Percentiles rank a stretch among this genome's conserved stretches.
phyloP scores from a whole-genome alignment of 1,140 invertebrate genomes.

The Paralvinella palmiformis region DNA sequence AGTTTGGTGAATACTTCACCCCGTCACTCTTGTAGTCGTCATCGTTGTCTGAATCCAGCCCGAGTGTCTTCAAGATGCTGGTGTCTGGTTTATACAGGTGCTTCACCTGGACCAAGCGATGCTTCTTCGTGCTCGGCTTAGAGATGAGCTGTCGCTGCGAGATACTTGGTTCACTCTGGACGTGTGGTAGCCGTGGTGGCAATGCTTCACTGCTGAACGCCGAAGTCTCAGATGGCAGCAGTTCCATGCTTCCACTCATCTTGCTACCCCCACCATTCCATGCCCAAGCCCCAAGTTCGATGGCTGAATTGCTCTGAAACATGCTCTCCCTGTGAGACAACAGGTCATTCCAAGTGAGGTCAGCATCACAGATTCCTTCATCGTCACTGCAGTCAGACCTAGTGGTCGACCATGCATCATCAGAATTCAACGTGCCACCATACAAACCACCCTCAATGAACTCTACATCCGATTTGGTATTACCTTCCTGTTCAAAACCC shows the following conservation, averaged over 20 bases:
- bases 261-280: too few species aligned
- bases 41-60: background rate
- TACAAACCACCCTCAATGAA: conserved; percentile 18
- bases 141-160: background rate
- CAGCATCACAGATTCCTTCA: background rate
- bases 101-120: background rate
- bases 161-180: background rate
- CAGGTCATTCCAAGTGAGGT: background rate
- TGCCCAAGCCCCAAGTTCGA: background rate
- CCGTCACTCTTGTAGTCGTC: background rate
- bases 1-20: background rate
- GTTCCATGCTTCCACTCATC: background rate
- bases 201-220: background rate
- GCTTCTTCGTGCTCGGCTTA: background rate
- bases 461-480: too few species aligned
- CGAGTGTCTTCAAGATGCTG: background rate
- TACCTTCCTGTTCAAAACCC: too few species aligned
- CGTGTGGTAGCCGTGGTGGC: background rate
- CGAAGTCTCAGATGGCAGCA: background rate
- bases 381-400: background rate
- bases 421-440: background rate
- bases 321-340: background rate
- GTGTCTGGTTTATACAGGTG: conserved; percentile 5
- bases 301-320: background rate
- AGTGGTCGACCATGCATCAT: background rate